phyloP scores from a whole-genome alignment of 2,797 vertebrate species.

The Leontopithecus rosalia region DNA sequence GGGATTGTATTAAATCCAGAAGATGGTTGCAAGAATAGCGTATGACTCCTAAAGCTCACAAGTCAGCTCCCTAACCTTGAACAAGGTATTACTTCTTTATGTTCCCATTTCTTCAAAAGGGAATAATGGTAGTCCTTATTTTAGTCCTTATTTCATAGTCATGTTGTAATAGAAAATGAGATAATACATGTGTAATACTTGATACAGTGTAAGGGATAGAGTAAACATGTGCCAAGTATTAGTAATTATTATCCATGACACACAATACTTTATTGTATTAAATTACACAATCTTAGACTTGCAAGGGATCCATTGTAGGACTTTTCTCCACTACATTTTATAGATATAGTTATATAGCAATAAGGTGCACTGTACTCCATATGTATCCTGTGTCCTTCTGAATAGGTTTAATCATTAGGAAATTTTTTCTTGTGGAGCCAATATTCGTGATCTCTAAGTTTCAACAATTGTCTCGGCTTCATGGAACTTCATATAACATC shows the following conservation, averaged over 20 bases:
- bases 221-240: neutral
- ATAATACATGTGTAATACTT: neutral
- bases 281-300: neutral
- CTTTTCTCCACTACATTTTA: neutral
- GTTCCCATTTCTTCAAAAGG: neutral
- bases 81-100: neutral
- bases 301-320: neutral
- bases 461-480: neutral
- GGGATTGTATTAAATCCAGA: neutral
- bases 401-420: neutral
- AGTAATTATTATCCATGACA: neutral
- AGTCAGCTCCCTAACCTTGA: neutral
- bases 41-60: neutral
- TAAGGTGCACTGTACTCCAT: neutral
- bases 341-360: neutral
- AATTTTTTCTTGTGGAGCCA: neutral
- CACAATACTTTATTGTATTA: neutral
- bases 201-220: neutral
- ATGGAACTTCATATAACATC: neutral
- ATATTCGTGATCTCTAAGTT: conserved; percentile 5
- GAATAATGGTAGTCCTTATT: neutral
- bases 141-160: neutral
- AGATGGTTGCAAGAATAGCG: neutral
- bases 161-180: neutral
- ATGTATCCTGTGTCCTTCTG: neutral